A percentile compares a stretch with the other conserved stretches of the same genome.
These are phyloP conservation scores for Chaetorhynchus papuensis DNA, from an alignment of 2,113 vertebrate species.

Conservation along the genomic window DNA sequence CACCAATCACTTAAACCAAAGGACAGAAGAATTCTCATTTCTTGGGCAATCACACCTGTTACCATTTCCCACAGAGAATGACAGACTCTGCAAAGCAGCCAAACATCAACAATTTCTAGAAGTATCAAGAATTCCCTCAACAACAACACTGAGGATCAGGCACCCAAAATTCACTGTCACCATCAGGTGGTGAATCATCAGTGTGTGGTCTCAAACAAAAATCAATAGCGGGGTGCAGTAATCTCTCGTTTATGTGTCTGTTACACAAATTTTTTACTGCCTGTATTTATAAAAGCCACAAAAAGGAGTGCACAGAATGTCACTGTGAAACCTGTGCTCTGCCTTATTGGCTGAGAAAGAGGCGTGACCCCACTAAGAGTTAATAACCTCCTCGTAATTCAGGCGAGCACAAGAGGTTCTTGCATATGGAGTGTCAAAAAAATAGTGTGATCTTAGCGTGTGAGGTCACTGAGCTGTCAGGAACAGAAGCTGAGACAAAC, in stretches of 20 bases:
- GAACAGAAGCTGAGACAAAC: not conserved
- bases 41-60: not conserved
- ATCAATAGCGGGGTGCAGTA: not conserved
- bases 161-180: not conserved
- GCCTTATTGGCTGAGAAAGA: not conserved
- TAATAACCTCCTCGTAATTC: not conserved
- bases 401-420: not conserved
- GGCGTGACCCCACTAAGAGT: not conserved
- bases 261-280: not conserved
- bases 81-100: not conserved
- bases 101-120: not conserved
- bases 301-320: not conserved
- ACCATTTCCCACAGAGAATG: not conserved
- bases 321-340: not conserved
- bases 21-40: not conserved
- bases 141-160: not conserved
- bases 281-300: not conserved
- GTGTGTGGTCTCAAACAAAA: not conserved
- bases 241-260: not conserved
- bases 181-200: not conserved
- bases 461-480: slow-evolving; percentile 6
- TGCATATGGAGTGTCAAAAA: slow-evolving; percentile 14
- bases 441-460: not conserved
- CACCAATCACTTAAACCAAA: not conserved
- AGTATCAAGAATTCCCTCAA: not conserved